phyloP scores from a whole-genome alignment of 2,888 invertebrate genomes.

The Carpatolechia fugitivella region DNA sequence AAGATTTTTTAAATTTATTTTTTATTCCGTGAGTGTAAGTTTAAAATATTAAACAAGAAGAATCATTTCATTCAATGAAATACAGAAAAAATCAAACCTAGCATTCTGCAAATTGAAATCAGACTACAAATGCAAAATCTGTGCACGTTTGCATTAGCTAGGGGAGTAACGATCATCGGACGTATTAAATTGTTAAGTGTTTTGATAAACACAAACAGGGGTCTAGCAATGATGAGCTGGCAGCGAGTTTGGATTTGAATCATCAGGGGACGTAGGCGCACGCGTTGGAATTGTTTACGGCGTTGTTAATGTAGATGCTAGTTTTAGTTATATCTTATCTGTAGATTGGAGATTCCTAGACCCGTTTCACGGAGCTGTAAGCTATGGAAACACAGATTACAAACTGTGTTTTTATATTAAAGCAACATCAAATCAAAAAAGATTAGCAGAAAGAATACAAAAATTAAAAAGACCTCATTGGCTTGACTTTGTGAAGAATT shows the following conservation, averaged over 20 bases:
- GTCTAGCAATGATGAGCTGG: constrained; percentile 31
- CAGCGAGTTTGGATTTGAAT: constrained; percentile 3
- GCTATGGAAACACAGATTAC: too few relatives aligned
- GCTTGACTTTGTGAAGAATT: too few relatives aligned
- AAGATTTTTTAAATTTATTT: too few relatives aligned
- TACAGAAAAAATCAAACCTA: background rate
- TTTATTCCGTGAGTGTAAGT: too few relatives aligned
- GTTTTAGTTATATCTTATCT: background rate
- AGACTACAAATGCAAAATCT: constrained; percentile 19
- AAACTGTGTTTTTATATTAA: too few relatives aligned
- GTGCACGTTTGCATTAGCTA: constrained; percentile 3
- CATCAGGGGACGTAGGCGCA: background rate
- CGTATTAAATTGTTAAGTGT: constrained; percentile 78
- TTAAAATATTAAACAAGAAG: too few relatives aligned
- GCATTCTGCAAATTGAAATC: background rate
- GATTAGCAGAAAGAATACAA: too few relatives aligned
- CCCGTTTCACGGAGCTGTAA: too few relatives aligned
- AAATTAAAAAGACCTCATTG: too few relatives aligned
- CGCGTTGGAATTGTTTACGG: background rate
- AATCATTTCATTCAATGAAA: background rate
- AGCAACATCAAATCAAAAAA: too few relatives aligned
- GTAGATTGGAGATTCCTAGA: too few relatives aligned
- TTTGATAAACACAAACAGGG: constrained; percentile 75
- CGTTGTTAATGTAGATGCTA: background rate
- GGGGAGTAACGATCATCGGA: constrained; percentile 61